Evolutionary conservation across 1,140 invertebrate species (phyloP).

Genomic region (Drosophila teissieri): DNA sequence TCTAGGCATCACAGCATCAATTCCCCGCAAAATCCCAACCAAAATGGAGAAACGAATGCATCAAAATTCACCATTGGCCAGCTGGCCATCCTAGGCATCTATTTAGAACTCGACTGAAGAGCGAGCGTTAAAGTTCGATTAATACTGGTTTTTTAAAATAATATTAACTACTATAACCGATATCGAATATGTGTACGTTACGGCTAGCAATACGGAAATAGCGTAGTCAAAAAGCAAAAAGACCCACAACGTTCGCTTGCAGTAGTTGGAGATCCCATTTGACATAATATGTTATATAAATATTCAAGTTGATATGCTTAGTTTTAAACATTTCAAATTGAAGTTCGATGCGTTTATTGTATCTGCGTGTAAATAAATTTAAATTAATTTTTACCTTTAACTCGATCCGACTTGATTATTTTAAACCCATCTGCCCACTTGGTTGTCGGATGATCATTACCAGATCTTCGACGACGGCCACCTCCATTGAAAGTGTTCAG

Average conservation of each 20-base stretch:
- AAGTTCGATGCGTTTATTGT: constrained; percentile 74
- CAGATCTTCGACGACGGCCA: not conserved
- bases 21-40: constrained; percentile 2
- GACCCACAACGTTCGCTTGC: constrained; percentile 74
- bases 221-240: constrained; percentile 74
- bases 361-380: constrained; percentile 81
- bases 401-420: constrained; percentile 62
- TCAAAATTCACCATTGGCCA: constrained; percentile 43
- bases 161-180: constrained; percentile 64
- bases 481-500: constrained; percentile 44
- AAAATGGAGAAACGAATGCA: not conserved
- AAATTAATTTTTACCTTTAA: constrained; percentile 72
- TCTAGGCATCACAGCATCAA: constrained; percentile 15
- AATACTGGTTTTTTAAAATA: constrained; percentile 73
- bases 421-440: constrained; percentile 2
- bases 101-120: constrained; percentile 74
- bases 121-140: constrained; percentile 81
- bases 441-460: not conserved
- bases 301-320: constrained; percentile 35
- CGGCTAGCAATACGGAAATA: constrained; percentile 61
- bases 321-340: constrained; percentile 50
- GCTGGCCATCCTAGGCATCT: constrained; percentile 50
- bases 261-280: constrained; percentile 40
- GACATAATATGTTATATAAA: constrained; percentile 25
- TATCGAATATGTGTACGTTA: constrained; percentile 64